phyloP scores from a whole-genome alignment of 2,797 vertebrate species.

The Echiichthys vipera region DNA sequence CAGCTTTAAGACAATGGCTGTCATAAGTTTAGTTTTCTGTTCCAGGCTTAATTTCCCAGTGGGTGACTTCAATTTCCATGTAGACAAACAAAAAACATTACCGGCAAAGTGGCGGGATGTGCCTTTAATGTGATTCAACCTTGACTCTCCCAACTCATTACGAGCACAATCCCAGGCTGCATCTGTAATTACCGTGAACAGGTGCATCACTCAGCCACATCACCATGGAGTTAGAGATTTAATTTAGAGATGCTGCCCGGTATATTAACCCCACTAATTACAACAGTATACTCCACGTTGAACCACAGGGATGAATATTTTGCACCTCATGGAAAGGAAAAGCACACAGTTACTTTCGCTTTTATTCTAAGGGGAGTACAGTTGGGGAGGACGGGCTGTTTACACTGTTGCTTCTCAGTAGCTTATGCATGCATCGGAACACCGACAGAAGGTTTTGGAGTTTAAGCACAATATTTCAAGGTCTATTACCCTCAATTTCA shows the following conservation, averaged over 20 bases:
- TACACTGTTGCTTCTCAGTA: too few relatives aligned
- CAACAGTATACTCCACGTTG: constrained; percentile 55
- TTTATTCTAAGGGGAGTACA: constrained; percentile 59
- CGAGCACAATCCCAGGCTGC: constrained; percentile 65
- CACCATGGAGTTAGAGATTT: constrained; percentile 78
- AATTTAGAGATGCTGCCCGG: constrained; percentile 82
- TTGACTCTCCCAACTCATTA: constrained; percentile 79
- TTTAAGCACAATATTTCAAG: too few relatives aligned
- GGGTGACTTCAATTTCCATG: constrained; percentile 27
- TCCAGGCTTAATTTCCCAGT: constrained; percentile 33
- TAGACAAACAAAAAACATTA: constrained; percentile 47
- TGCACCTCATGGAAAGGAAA: constrained; percentile 62
- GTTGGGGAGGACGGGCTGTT: constrained; percentile 39
- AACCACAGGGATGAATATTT: constrained; percentile 54
- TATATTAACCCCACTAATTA: constrained; percentile 86
- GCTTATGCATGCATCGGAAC: background rate
- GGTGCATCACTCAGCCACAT: constrained; percentile 80
- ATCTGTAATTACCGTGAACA: constrained; percentile 81
- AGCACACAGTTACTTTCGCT: constrained; percentile 69
- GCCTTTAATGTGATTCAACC: constrained; percentile 77
- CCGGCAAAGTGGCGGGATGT: constrained; percentile 57
- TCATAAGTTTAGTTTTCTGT: background rate
- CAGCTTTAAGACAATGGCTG: background rate
- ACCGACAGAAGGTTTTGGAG: constrained; percentile 4
- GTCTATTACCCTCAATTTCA: too few relatives aligned